These are phyloP conservation scores for Montipora capitata DNA, from an alignment of 92 coral and sea anemone species.

Conservation along the genomic window DNA sequence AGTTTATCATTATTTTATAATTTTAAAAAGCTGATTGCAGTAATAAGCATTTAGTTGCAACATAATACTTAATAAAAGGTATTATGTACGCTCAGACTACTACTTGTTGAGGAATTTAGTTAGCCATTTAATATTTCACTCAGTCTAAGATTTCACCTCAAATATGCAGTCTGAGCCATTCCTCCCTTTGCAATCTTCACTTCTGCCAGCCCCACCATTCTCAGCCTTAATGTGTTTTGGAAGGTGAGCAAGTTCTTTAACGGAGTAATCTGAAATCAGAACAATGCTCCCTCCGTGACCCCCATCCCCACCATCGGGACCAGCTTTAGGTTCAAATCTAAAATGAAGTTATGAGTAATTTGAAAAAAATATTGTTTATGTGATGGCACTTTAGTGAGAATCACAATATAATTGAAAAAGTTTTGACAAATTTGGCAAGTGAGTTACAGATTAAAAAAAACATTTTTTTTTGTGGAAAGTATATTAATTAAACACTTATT, in stretches of 20 bases:
- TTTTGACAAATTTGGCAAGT: no score
- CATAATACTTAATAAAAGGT: no score
- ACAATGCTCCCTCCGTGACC: conserved; percentile 92
- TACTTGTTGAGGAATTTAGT: no score
- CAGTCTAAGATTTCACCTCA: conserved; percentile 63
- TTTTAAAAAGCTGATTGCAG: no score
- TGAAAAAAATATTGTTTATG: background rate
- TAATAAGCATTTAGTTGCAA: no score
- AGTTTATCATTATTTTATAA: no score
- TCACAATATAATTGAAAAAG: no score
- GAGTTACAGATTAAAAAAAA: no score
- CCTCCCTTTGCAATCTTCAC: conserved; percentile 82
- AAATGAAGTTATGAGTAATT: background rate
- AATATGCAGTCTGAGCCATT: conserved; percentile 78
- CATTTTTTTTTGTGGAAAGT: no score
- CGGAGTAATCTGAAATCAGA: conserved; percentile 85
- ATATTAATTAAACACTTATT: no score
- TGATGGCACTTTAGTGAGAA: background rate
- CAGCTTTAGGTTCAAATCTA: conserved; percentile 95
- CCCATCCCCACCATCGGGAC: conserved; percentile 99
- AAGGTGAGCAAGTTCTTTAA: conserved; percentile 89
- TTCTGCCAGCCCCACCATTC: conserved; percentile 87
- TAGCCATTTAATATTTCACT: no score
- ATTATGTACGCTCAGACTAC: no score
- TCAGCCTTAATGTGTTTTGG: conserved; percentile 87